phyloP scores from a whole-genome alignment of 2,113 vertebrate genomes.

The Pseudolaguvia tuberculata region DNA sequence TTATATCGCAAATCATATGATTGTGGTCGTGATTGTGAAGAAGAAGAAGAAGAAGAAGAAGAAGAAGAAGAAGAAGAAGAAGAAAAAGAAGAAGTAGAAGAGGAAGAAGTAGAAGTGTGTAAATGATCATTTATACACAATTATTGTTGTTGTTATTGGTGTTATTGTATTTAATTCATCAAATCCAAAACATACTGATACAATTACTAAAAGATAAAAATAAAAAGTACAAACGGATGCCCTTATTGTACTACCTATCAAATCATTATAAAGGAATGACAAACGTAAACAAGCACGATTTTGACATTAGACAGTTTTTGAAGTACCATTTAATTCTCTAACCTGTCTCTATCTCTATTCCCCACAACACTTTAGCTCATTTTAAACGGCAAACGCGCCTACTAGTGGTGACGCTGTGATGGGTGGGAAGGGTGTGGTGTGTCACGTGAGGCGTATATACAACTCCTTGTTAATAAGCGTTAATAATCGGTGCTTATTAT shows the following conservation, averaged over 20 bases:
- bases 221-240: neutral
- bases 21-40: neutral
- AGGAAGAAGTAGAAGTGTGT: no score
- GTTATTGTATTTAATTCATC: no score
- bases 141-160: no score
- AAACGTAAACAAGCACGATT: neutral
- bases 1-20: neutral
- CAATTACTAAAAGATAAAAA: neutral
- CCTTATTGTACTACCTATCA: neutral
- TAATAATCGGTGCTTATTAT: conserved; percentile 1
- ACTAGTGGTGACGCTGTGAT: conserved; percentile 66
- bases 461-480: conserved; percentile 28
- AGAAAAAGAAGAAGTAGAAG: neutral
- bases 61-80: neutral
- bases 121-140: no score
- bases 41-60: neutral
- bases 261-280: neutral
- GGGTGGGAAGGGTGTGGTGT: conserved; percentile 54
- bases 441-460: conserved; percentile 3
- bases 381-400: conserved; percentile 74
- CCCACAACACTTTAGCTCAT: conserved; percentile 43
- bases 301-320: neutral
- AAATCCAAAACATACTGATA: neutral
- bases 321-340: neutral
- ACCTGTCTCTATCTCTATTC: conserved; percentile 28